Evolutionary conservation across 2,888 invertebrate genomes (phyloP).

Genomic region (Chaitophorus viminalis): DNA sequence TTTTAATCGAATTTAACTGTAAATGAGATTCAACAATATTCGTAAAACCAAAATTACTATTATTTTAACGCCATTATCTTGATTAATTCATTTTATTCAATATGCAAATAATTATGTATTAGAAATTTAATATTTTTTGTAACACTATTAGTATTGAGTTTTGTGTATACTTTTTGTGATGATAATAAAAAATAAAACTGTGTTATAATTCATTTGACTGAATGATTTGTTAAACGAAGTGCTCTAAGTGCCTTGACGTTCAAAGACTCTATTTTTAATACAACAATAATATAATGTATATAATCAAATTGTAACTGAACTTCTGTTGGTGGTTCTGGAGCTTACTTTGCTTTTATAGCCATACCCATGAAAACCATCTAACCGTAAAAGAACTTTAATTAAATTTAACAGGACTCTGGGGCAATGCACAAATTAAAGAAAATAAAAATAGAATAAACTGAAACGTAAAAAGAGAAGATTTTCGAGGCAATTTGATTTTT

Average conservation of each 20-base stretch:
- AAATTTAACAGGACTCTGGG: slow-evolving; percentile 51
- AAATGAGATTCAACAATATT: too few species aligned
- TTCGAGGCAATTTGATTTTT: slow-evolving; percentile 50
- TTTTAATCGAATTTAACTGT: too few species aligned
- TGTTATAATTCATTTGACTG: background rate
- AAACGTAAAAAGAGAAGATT: slow-evolving; percentile 39
- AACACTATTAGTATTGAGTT: background rate
- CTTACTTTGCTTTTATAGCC: slow-evolving; percentile 37
- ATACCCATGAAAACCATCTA: slow-evolving; percentile 20
- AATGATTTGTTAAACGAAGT: slow-evolving; percentile 6
- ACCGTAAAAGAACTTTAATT: slow-evolving; percentile 57
- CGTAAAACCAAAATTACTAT: background rate
- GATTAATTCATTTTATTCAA: too few species aligned
- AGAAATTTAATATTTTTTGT: background rate
- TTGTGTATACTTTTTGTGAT: too few species aligned
- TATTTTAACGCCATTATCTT: too few species aligned
- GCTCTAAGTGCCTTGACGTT: background rate
- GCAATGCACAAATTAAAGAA: slow-evolving; percentile 46
- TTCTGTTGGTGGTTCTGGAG: slow-evolving; percentile 30
- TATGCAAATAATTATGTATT: background rate
- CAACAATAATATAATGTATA: slow-evolving; percentile 36
- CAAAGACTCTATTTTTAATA: slow-evolving; percentile 37
- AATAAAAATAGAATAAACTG: slow-evolving; percentile 14
- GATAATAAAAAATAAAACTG: background rate
- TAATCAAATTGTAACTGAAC: slow-evolving; percentile 34